Evolutionary conservation across 2,888 invertebrate species (phyloP), one percentile per base, ranked within the genome.

Genomic region (Cheilosia vulpina): DNA sequence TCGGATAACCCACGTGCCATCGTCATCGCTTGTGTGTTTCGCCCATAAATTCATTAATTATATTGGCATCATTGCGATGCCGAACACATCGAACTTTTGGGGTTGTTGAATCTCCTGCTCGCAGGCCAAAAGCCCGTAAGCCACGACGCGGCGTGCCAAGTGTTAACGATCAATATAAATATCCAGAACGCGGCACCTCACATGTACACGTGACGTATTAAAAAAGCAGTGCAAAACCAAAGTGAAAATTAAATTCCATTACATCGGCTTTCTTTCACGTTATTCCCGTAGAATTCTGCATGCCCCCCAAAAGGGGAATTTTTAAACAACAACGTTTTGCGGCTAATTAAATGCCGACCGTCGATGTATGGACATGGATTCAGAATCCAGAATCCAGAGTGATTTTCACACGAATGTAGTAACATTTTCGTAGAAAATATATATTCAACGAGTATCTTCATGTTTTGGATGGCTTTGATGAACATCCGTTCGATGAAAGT

Each of bases 181-280:
- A 38, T 13, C 38, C 58, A 58, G 6, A 27, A n/a, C n/a, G 41
- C 50, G 9, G 34, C 24, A 58, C 50, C 31, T 55, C 69, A 21
- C 47, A 31, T 17, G 4, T n/a, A 15, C 2, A 69, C 69, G 69
- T 47, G 45, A 45, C 7, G 57, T 5, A 38, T 13, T n/a, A 52
- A 52, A 66, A 68, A 24, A 41, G 24, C 15, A n/a, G 5, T 9
- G 13, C 31, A 9, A 6, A 45, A 17, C 3, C 53, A 45, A 43
- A 63, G 17, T 55, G 55, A 38, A 73, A 73, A 63, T 63, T 63
- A 63, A 73, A 73, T 73, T 73, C 55, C 24, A 73, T 63, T 73
- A 73, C 53, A 63, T 21, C 52, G 17, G 55, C 27, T 34, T 45
- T 57, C 57, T 15, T 57, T 7, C 31, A 17, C 43, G 43, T 69